These are phyloP conservation scores for Sardinella longiceps DNA, from an alignment of 2,797 vertebrate genomes.

Conservation along the genomic window DNA sequence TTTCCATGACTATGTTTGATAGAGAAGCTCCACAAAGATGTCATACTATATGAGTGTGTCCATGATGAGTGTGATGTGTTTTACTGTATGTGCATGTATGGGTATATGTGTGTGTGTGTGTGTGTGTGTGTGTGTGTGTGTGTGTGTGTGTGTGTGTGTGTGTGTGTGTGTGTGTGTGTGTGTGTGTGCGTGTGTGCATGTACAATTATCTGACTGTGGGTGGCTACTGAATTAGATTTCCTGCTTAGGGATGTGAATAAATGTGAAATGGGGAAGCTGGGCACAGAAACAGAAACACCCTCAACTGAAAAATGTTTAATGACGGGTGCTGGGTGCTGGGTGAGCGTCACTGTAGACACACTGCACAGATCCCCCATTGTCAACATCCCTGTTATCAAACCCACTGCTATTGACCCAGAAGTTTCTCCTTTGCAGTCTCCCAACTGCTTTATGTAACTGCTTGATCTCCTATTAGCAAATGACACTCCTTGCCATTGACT, in stretches of 20 bases:
- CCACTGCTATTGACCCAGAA: no score
- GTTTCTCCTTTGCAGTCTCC: no score
- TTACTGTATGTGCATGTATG: not conserved
- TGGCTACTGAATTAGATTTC: not conserved
- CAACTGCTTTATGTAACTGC: not conserved
- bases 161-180: not conserved
- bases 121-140: slow-evolving; percentile 34
- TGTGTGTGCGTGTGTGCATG: no score
- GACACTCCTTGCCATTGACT: no score
- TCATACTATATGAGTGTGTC: not conserved
- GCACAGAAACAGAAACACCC: not conserved
- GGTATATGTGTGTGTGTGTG: not conserved
- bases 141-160: not conserved
- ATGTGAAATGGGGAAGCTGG: slow-evolving; percentile 45
- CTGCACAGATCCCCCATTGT: not conserved
- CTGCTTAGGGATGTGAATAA: not conserved
- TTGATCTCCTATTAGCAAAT: no score
- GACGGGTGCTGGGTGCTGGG: no score
- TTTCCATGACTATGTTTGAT: not conserved
- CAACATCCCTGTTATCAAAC: not conserved
- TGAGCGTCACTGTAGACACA: not conserved
- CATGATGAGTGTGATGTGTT: not conserved
- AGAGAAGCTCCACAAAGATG: not conserved
- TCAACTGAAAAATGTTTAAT: not conserved
- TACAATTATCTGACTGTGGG: not conserved